Percentiles rank a stretch among this genome's conserved stretches.
phyloP scores from a whole-genome alignment of 2,113 vertebrate genomes.

The Microcebus murinus region DNA sequence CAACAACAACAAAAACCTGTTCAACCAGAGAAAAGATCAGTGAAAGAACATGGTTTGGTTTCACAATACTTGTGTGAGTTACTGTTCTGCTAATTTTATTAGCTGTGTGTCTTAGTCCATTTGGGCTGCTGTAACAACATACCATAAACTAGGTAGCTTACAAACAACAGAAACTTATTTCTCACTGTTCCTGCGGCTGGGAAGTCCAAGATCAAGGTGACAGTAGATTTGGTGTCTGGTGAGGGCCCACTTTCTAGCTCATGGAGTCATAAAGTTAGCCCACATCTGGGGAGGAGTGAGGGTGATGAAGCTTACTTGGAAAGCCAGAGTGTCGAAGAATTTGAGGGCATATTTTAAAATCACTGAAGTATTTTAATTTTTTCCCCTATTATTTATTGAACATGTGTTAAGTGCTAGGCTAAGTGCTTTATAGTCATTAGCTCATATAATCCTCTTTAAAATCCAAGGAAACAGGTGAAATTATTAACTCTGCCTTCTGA shows the following conservation, averaged over 20 bases:
- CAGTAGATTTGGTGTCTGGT: neutral
- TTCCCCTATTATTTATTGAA: neutral
- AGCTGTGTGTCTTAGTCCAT: neutral
- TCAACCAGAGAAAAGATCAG: neutral
- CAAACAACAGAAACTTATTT: neutral
- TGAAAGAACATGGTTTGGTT: neutral
- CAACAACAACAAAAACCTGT: neutral
- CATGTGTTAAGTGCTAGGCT: neutral
- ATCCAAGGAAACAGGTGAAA: neutral
- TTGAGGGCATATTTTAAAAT: conserved; percentile 7
- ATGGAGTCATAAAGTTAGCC: neutral
- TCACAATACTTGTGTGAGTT: conserved; percentile 20
- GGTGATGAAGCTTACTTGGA: neutral
- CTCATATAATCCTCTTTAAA: conserved; percentile 40
- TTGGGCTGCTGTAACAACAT: neutral
- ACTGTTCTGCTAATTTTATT: conserved; percentile 38
- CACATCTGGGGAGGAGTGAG: neutral
- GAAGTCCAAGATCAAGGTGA: neutral
- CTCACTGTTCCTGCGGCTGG: neutral
- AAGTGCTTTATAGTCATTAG: conserved; percentile 55
- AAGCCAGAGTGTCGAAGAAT: neutral
- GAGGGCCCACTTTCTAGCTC: neutral
- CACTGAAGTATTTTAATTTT: neutral
- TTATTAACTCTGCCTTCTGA: neutral
- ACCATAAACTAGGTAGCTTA: neutral